phyloP scores from a whole-genome alignment of 2,888 invertebrate genomes.

The Latrodectus elegans region DNA sequence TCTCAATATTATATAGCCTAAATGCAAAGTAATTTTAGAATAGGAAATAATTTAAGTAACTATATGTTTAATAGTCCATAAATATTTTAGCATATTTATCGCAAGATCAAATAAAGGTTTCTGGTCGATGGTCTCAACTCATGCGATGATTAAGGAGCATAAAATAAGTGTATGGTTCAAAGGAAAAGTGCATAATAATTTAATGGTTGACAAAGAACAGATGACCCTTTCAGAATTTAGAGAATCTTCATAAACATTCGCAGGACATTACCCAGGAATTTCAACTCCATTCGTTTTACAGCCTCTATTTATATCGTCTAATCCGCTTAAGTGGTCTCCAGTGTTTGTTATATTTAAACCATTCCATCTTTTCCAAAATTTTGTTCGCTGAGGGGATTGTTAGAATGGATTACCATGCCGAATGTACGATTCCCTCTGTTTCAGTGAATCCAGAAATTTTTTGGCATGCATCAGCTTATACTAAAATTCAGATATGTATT shows the following conservation, averaged over 20 bases:
- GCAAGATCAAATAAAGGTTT: too few relatives aligned
- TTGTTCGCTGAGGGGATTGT: slow-evolving; percentile 4
- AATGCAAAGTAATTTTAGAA: too few relatives aligned
- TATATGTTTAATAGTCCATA: too few relatives aligned
- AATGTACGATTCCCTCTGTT: too few relatives aligned
- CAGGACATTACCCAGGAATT: slow-evolving; percentile 58
- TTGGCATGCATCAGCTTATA: too few relatives aligned
- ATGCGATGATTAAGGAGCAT: background rate
- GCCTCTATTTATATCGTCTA: slow-evolving; percentile 50
- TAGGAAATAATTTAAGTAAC: too few relatives aligned
- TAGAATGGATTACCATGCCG: background rate
- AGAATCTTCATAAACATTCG: slow-evolving; percentile 56
- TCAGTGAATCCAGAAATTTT: too few relatives aligned
- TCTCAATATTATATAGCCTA: too few relatives aligned
- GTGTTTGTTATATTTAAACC: slow-evolving; percentile 39
- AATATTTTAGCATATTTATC: too few relatives aligned
- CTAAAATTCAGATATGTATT: too few relatives aligned
- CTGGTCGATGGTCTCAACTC: too few relatives aligned
- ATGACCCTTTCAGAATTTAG: slow-evolving; percentile 50
- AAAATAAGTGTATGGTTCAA: slow-evolving; percentile 28
- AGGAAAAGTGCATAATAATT: slow-evolving; percentile 34
- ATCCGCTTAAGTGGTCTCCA: slow-evolving; percentile 50
- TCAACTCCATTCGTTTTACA: slow-evolving; percentile 53
- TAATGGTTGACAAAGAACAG: slow-evolving; percentile 58
- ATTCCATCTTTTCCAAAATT: slow-evolving; percentile 10